Conservation (phyloP, 2,888 invertebrate species). For the Microctonus brassicae region DNA sequence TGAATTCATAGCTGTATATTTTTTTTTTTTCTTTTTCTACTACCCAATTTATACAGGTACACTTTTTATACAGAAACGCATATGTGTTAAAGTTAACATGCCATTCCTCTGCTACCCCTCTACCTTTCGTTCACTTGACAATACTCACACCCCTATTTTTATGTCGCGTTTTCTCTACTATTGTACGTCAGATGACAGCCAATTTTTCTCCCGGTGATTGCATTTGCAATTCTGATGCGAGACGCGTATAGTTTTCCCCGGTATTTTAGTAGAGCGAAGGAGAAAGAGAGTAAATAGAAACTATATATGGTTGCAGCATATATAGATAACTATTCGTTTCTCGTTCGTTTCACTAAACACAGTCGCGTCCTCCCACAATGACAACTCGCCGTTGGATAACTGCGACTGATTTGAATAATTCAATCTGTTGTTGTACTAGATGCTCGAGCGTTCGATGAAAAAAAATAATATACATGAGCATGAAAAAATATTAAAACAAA, state of each 20-base stretch:
- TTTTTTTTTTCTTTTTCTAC: slow-evolving; percentile 24
- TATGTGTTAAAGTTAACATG: background rate
- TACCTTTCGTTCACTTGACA: slow-evolving; percentile 22
- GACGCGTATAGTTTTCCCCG: slow-evolving; percentile 36
- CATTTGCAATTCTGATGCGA: slow-evolving; percentile 67
- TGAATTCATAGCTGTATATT: slow-evolving; percentile 9
- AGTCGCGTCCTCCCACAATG: background rate
- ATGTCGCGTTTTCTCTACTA: slow-evolving; percentile 36
- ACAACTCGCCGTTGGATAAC: slow-evolving; percentile 20
- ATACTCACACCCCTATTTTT: slow-evolving; percentile 17
- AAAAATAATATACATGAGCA: slow-evolving; percentile 17
- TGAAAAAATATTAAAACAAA: slow-evolving; percentile 20
- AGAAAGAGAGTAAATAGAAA: background rate
- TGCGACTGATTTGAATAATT: slow-evolving; percentile 45
- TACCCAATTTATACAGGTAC: background rate
- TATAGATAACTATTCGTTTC: slow-evolving; percentile 43
- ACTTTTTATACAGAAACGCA: background rate
- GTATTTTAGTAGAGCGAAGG: slow-evolving; percentile 26
- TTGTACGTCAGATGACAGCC: slow-evolving; percentile 66
- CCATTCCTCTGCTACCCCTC: slow-evolving; percentile 12
- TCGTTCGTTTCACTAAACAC: slow-evolving; percentile 33
- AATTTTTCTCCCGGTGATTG: slow-evolving; percentile 68
- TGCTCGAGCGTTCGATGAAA: slow-evolving; percentile 16
- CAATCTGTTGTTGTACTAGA: slow-evolving; percentile 42
- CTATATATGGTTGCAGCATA: slow-evolving; percentile 5